Percentiles rank a stretch among this genome's conserved stretches.
Conservation (phyloP, 1,140 invertebrate genomes). For the Eufriesea mexicana region DNA sequence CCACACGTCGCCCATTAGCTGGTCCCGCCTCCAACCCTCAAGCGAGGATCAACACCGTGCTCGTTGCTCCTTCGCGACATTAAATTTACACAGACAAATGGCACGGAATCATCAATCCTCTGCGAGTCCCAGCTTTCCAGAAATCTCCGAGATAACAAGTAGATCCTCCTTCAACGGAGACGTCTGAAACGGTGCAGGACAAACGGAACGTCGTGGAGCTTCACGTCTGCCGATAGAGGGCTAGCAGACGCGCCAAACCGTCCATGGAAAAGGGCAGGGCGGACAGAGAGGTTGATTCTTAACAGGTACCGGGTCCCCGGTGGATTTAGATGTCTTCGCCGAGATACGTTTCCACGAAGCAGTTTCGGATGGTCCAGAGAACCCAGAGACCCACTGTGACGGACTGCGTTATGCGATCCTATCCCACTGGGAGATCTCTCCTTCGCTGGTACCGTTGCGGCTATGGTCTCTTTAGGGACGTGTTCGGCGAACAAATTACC, state of each 20-base stretch:
- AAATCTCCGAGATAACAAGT: conserved; percentile 10
- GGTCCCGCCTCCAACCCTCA: too few species aligned
- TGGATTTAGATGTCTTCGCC: conserved; percentile 57
- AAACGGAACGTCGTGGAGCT: neutral
- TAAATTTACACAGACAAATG: neutral
- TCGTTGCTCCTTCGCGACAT: neutral
- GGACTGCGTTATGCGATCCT: conserved; percentile 62
- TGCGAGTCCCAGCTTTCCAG: neutral
- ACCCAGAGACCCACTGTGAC: conserved; percentile 61
- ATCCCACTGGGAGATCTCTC: conserved; percentile 61
- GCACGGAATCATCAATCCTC: neutral
- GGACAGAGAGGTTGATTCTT: conserved; percentile 33
- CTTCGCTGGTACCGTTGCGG: conserved; percentile 58
- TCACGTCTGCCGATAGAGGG: neutral
- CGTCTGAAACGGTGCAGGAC: neutral
- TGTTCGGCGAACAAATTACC: conserved; percentile 67
- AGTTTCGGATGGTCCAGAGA: conserved; percentile 57
- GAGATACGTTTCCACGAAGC: conserved; percentile 66
- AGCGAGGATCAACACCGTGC: too few species aligned
- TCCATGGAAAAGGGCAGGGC: conserved; percentile 5
- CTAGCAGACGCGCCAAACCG: neutral
- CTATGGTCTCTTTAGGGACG: conserved; percentile 65
- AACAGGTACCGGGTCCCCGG: conserved; percentile 54
- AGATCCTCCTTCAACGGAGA: neutral
- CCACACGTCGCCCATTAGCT: too few species aligned